These are phyloP conservation scores for Sebastes taczanowskii DNA, from an alignment of 2,797 vertebrate genomes.

Conservation along the genomic window DNA sequence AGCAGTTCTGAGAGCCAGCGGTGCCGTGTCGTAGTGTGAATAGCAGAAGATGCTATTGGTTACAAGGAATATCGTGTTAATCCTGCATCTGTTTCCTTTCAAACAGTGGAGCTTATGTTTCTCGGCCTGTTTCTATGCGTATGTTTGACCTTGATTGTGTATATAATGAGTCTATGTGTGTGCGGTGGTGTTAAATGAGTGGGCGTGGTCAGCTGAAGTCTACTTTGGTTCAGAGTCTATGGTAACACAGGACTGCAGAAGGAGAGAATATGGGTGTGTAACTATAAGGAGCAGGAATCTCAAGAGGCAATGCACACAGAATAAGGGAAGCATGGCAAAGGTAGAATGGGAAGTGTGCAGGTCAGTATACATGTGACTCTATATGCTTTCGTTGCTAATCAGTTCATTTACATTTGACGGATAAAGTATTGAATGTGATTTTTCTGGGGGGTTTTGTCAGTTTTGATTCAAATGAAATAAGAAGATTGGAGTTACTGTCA, in stretches of 20 bases:
- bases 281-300: constrained; percentile 27
- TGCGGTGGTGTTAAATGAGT: constrained; percentile 39
- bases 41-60: neutral
- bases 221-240: constrained; percentile 42
- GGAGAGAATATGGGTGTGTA: constrained; percentile 14
- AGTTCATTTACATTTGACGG: neutral
- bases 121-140: neutral
- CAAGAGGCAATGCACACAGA: constrained; percentile 34
- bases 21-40: neutral
- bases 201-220: constrained; percentile 45
- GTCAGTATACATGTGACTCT: neutral
- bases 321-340: constrained; percentile 11
- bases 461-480: neutral
- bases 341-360: constrained; percentile 15
- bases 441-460: neutral
- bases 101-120: constrained; percentile 46
- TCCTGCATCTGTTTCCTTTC: constrained; percentile 49
- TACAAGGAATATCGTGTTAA: constrained; percentile 42
- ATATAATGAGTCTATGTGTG: constrained; percentile 33
- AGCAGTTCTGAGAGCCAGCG: constrained; percentile 1
- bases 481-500: neutral
- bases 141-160: constrained; percentile 61
- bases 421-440: neutral
- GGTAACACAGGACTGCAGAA: constrained; percentile 55
- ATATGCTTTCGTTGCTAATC: neutral